Percentiles rank a stretch among this genome's conserved stretches.
These are phyloP conservation scores for Amphipoea oculea DNA, from an alignment of 2,888 invertebrate genomes.

Conservation along the genomic window DNA sequence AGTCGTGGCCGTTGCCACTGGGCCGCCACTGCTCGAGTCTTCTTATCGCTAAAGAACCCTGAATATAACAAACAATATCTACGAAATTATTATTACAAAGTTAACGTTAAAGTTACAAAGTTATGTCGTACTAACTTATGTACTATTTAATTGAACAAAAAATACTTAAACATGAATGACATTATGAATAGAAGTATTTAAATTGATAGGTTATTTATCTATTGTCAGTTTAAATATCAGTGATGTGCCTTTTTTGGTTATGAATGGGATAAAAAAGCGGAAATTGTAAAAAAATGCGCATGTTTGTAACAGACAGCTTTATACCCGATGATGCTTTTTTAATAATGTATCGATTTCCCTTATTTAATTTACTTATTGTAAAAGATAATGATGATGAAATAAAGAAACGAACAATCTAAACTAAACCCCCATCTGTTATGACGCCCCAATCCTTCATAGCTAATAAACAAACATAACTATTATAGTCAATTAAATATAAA, in stretches of 20 bases:
- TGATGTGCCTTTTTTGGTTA: conserved; percentile 9
- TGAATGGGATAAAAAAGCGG: conserved; percentile 21
- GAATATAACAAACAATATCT: not conserved
- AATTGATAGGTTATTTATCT: conserved; percentile 16
- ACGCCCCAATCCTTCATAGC: not conserved
- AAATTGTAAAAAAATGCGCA: conserved; percentile 15
- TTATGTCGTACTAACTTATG: not conserved
- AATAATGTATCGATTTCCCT: no score
- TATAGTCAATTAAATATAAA: conserved; percentile 22
- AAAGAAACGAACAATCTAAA: no score
- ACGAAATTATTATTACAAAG: not conserved
- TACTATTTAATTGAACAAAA: conserved; percentile 11
- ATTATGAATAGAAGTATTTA: conserved; percentile 25
- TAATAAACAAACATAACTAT: conserved; percentile 14
- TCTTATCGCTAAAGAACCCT: not conserved
- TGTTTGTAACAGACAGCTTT: not conserved
- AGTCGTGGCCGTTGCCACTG: no score
- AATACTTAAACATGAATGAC: conserved; percentile 21
- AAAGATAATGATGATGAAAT: no score
- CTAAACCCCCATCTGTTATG: not conserved
- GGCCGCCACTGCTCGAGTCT: not conserved
- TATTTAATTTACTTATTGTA: no score
- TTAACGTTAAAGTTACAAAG: no score
- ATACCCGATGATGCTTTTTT: not conserved
- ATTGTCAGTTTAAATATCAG: conserved; percentile 37